phyloP scores from a whole-genome alignment of 2,797 vertebrate genomes.

The Triplophysa bombifrons region DNA sequence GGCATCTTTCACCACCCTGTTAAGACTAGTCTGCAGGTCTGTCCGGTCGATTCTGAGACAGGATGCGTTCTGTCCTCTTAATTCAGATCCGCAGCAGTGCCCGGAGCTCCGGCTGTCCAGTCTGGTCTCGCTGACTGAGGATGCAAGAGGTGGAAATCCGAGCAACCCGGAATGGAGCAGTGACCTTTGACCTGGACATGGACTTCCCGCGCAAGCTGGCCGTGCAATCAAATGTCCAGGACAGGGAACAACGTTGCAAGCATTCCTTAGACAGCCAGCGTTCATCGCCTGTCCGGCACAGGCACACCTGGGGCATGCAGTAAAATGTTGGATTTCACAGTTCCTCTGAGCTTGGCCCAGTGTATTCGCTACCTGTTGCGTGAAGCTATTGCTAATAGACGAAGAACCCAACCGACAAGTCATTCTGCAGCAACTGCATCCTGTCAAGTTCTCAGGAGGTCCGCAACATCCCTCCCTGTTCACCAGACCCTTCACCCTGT shows the following conservation, averaged over 20 bases:
- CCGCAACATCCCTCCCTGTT: slow-evolving; percentile 46
- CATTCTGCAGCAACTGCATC: slow-evolving; percentile 41
- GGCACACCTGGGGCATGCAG: slow-evolving; percentile 29
- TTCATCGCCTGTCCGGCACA: slow-evolving; percentile 45
- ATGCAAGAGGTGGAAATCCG: slow-evolving; percentile 79
- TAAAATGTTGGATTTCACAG: slow-evolving; percentile 48
- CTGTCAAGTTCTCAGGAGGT: slow-evolving; percentile 40
- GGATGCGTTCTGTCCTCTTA: slow-evolving; percentile 57
- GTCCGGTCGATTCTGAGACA: slow-evolving; percentile 34
- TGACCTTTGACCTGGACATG: slow-evolving; percentile 64
- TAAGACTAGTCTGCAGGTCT: slow-evolving; percentile 14
- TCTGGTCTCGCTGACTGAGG: slow-evolving; percentile 86
- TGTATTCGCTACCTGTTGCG: slow-evolving; percentile 34
- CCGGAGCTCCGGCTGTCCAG: slow-evolving; percentile 73
- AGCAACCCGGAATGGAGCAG: slow-evolving; percentile 64
- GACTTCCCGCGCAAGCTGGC: slow-evolving; percentile 66
- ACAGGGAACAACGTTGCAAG: slow-evolving; percentile 52
- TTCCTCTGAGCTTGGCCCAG: slow-evolving; percentile 31
- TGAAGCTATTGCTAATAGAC: slow-evolving; percentile 42
- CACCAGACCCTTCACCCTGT: slow-evolving; percentile 51
- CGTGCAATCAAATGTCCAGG: slow-evolving; percentile 53
- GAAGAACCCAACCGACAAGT: slow-evolving; percentile 51
- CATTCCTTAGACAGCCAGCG: slow-evolving; percentile 44
- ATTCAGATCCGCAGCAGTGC: slow-evolving; percentile 62
- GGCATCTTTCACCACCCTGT: slow-evolving; percentile 74